phyloP scores from a whole-genome alignment of 2,797 vertebrate species.

The Poeciliopsis presidionis region DNA sequence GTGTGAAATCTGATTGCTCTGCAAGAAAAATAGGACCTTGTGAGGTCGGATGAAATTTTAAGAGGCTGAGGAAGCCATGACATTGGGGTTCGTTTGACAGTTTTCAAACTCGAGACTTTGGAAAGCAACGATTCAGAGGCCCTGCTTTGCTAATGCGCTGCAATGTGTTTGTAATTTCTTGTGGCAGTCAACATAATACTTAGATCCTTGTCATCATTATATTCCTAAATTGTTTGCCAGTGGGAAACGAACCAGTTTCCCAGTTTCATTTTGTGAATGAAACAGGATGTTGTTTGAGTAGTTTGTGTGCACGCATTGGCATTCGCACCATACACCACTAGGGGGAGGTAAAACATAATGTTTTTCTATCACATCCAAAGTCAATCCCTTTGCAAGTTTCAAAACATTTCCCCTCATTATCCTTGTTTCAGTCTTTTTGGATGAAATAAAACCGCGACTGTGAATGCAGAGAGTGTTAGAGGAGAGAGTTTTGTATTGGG shows the following conservation, averaged over 20 bases:
- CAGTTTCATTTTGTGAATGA: background rate
- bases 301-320: background rate
- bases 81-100: no score
- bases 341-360: conserved; percentile 65
- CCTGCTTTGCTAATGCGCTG: background rate
- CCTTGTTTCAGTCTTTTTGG: conserved; percentile 47
- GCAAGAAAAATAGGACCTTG: conserved; percentile 48
- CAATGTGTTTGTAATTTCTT: background rate
- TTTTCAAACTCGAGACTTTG: background rate
- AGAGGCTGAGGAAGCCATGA: conserved; percentile 26
- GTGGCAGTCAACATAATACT: background rate
- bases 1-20: conserved; percentile 74
- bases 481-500: conserved; percentile 28
- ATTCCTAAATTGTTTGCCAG: background rate
- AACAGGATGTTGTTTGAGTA: background rate
- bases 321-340: conserved; percentile 50
- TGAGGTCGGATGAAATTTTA: conserved; percentile 54
- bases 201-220: background rate
- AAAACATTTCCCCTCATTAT: conserved; percentile 35
- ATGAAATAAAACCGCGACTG: conserved; percentile 57
- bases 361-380: conserved; percentile 23
- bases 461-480: conserved; percentile 43
- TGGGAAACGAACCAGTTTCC: no score
- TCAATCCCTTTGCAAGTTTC: conserved; percentile 44
- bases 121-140: background rate